Percentiles rank a stretch among this genome's conserved stretches.
phyloP scores from a whole-genome alignment of 2,797 vertebrate genomes.

The Xenops minutus region DNA sequence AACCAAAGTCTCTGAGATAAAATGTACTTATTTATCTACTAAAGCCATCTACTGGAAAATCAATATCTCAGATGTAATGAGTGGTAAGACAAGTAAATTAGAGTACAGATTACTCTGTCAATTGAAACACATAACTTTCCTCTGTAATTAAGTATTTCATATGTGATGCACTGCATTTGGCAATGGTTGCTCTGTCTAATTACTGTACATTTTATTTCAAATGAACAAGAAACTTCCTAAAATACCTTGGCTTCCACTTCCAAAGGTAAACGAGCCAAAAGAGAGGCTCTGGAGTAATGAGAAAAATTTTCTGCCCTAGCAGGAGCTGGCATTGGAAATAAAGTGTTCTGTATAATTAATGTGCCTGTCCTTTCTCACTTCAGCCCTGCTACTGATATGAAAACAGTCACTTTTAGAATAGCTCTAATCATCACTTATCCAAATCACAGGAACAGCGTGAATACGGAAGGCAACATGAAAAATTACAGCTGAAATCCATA shows the following conservation, averaged over 20 bases:
- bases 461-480: conserved; percentile 52
- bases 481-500: conserved; percentile 1
- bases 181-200: background rate
- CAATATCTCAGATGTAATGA: conserved; percentile 77
- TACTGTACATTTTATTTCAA: conserved; percentile 28
- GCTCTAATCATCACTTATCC: conserved; percentile 12
- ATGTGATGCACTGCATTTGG: background rate
- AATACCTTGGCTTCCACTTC: background rate
- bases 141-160: conserved; percentile 72
- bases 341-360: conserved; percentile 13
- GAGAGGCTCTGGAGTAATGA: background rate
- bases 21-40: conserved; percentile 65
- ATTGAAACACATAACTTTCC: conserved; percentile 69
- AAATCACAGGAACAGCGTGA: background rate
- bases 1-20: conserved; percentile 50
- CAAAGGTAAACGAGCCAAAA: conserved; percentile 16
- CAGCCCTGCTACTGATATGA: background rate
- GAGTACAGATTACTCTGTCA: conserved; percentile 67
- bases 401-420: conserved; percentile 46
- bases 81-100: conserved; percentile 78
- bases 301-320: background rate
- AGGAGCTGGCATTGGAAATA: background rate
- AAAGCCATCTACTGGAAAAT: conserved; percentile 69
- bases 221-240: conserved; percentile 33
- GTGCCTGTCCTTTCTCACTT: conserved; percentile 8